Evolutionary conservation across 2,888 invertebrate species (phyloP).

Genomic region (Xanthia icteritia): DNA sequence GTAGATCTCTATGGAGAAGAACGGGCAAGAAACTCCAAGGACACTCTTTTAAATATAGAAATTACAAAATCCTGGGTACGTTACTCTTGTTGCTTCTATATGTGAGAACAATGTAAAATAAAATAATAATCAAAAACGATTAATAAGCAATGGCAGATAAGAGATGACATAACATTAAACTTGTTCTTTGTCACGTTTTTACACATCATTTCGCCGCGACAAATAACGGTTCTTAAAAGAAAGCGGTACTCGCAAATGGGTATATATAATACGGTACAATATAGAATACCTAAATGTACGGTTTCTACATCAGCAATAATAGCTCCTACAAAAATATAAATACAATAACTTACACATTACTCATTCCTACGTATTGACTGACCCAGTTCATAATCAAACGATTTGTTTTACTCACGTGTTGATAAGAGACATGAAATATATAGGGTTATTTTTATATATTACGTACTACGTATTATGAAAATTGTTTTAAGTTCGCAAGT

Average conservation of each 20-base stretch:
- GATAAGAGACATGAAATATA: constrained; percentile 25
- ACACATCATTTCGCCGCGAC: neutral
- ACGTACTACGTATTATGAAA: neutral
- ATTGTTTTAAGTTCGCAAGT: neutral
- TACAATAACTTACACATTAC: neutral
- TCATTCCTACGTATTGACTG: constrained; percentile 14
- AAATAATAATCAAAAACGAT: no score
- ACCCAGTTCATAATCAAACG: constrained; percentile 46
- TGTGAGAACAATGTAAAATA: no score
- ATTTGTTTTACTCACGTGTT: constrained; percentile 9
- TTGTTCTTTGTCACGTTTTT: constrained; percentile 12
- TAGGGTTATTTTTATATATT: constrained; percentile 11
- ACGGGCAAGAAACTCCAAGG: no score
- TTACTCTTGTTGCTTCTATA: no score
- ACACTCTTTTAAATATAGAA: no score
- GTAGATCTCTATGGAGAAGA: no score
- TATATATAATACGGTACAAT: neutral
- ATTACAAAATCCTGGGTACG: no score
- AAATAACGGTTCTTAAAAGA: constrained; percentile 22
- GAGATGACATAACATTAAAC: no score
- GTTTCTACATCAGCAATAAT: neutral
- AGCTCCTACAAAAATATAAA: neutral
- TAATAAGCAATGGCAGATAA: no score
- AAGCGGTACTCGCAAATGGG: neutral
- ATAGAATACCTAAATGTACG: neutral